A percentile compares a stretch with the other conserved stretches of the same genome.
Conservation (phyloP, 2,113 vertebrate species). For the Peromyscus leucopus region DNA sequence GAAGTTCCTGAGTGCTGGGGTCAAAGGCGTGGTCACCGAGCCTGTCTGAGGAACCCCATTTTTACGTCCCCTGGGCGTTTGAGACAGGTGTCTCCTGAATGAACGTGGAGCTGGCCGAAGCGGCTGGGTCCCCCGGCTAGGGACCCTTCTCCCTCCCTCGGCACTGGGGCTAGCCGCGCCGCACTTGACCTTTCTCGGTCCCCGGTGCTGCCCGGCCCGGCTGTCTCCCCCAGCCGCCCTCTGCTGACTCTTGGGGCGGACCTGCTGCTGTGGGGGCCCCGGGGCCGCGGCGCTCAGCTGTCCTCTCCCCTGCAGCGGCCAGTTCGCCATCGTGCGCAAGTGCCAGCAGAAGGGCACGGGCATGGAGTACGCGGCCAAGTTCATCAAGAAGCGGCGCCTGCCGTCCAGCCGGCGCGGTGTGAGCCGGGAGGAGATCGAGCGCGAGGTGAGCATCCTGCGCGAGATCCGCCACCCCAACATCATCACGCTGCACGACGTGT, state of each 20-base stretch:
- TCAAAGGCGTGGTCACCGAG: too few relatives aligned
- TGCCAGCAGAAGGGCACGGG: slow-evolving; percentile 93
- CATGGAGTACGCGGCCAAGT: slow-evolving; percentile 95
- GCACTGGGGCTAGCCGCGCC: background rate
- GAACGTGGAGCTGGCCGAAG: background rate
- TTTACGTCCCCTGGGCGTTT: background rate
- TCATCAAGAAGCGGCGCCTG: slow-evolving; percentile 98
- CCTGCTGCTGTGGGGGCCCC: background rate
- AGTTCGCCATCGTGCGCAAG: slow-evolving; percentile 97
- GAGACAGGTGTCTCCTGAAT: background rate
- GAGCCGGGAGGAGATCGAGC: slow-evolving; percentile 97
- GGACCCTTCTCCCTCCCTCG: background rate
- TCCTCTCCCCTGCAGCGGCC: slow-evolving; percentile 85
- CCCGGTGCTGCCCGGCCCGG: background rate
- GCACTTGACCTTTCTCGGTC: too few relatives aligned
- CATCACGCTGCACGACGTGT: slow-evolving; percentile 98
- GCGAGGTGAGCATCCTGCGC: slow-evolving; percentile 97
- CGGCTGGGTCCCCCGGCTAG: background rate
- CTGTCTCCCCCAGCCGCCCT: background rate
- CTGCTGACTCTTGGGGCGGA: background rate
- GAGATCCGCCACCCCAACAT: slow-evolving; percentile 99
- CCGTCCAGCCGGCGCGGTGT: slow-evolving; percentile 97
- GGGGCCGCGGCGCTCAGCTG: background rate
- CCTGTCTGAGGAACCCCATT: background rate
- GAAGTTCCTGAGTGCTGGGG: background rate